Percentiles rank a stretch among this genome's conserved stretches.
phyloP scores from a whole-genome alignment of 2,797 vertebrate genomes.

The Schizothorax lantsangensis region DNA sequence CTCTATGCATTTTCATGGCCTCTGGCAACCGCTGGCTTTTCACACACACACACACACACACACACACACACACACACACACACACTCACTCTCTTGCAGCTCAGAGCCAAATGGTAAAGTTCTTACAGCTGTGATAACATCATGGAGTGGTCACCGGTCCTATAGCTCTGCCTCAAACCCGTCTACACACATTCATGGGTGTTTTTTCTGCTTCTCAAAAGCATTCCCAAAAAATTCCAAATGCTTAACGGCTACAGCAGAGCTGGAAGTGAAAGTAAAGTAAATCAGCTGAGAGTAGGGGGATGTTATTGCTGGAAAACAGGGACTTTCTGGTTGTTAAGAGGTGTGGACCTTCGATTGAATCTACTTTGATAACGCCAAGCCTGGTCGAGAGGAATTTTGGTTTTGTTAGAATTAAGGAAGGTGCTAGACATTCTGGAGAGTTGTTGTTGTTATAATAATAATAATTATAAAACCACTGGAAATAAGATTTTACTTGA shows the following conservation, averaged over 20 bases:
- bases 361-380: not conserved
- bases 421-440: not conserved
- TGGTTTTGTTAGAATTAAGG: not conserved
- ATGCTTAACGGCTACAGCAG: constrained; percentile 2
- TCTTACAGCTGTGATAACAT: constrained; percentile 81
- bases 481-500: not conserved
- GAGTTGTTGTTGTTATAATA: not conserved
- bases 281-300: not conserved
- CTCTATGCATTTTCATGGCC: constrained; percentile 42
- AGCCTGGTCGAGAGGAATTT: too few species aligned
- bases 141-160: constrained; percentile 60
- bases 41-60: not conserved
- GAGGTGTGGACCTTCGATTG: constrained; percentile 7
- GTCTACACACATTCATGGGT: constrained; percentile 22
- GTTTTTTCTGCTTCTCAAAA: constrained; percentile 25
- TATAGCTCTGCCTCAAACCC: constrained; percentile 47
- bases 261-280: constrained; percentile 18
- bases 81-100: constrained; percentile 5
- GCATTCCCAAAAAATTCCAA: constrained; percentile 35
- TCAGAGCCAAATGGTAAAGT: constrained; percentile 73
- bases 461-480: not conserved
- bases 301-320: not conserved
- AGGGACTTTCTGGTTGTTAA: not conserved
- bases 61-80: too few species aligned
- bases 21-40: constrained; percentile 39